phyloP scores from a whole-genome alignment of 2,888 invertebrate genomes.

The Tuta absoluta region DNA sequence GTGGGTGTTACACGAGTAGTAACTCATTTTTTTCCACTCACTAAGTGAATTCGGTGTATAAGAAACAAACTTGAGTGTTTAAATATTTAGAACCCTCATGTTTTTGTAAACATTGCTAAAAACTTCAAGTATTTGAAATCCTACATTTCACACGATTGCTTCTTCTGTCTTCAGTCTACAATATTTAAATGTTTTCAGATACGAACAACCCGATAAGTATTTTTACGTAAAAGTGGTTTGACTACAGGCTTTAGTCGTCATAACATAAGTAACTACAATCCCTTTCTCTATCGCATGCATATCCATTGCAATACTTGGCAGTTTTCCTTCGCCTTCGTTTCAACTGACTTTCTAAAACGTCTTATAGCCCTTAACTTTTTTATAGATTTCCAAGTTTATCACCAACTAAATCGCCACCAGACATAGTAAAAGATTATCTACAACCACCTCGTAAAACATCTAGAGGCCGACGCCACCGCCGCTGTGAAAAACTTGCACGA shows the following conservation, averaged over 20 bases:
- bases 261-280: neutral
- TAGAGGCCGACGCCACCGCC: neutral
- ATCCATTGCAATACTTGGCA: neutral
- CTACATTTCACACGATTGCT: too few species aligned
- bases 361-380: neutral
- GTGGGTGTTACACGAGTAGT: too few species aligned
- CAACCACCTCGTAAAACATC: slow-evolving; percentile 6
- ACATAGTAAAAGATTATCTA: slow-evolving; percentile 8
- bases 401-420: neutral
- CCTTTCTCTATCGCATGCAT: slow-evolving; percentile 13
- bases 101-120: too few species aligned
- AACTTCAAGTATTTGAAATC: too few species aligned
- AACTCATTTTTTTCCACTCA: too few species aligned
- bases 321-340: slow-evolving; percentile 4
- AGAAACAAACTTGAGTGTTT: too few species aligned
- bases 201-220: neutral
- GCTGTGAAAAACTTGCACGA: slow-evolving; percentile 1
- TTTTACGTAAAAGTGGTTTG: slow-evolving; percentile 14
- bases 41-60: too few species aligned
- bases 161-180: too few species aligned
- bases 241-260: neutral
- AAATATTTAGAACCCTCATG: too few species aligned
- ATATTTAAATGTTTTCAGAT: neutral
- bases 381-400: neutral
- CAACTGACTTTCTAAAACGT: slow-evolving; percentile 9